Percentiles rank a stretch among this genome's conserved stretches.
These are phyloP conservation scores for Oasisia sp. DNA, from an alignment of 2,888 invertebrate species.

Conservation along the genomic window DNA sequence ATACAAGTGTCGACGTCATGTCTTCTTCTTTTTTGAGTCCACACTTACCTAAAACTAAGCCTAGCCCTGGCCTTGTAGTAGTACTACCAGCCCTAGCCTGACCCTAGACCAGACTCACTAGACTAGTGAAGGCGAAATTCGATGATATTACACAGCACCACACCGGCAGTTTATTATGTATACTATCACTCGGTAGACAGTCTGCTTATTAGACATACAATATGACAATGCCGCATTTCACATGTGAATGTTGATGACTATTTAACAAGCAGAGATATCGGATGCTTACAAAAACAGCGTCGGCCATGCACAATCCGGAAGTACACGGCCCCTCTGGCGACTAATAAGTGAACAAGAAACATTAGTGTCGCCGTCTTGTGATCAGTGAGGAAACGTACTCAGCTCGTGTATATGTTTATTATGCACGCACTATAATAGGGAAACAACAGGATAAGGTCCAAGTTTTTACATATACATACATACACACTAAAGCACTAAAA, in stretches of 20 bases:
- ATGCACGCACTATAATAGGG: too few species aligned
- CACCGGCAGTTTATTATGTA: neutral
- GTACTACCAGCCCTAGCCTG: too few species aligned
- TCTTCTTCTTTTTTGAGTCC: too few species aligned
- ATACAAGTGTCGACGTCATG: too few species aligned
- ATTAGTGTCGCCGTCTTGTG: neutral
- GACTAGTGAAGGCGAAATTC: neutral
- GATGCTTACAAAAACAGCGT: neutral
- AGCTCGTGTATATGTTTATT: too few species aligned
- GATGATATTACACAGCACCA: neutral
- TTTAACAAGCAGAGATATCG: neutral
- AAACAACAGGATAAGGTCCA: too few species aligned
- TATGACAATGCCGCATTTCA: neutral
- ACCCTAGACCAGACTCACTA: too few species aligned
- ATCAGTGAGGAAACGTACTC: neutral
- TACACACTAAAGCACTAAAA: too few species aligned
- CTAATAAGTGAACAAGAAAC: neutral
- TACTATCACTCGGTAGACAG: neutral
- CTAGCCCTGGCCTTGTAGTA: too few species aligned
- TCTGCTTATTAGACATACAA: neutral
- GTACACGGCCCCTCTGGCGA: neutral
- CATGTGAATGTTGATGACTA: neutral
- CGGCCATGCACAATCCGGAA: neutral
- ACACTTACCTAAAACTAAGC: too few species aligned
- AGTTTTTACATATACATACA: too few species aligned